These are phyloP conservation scores for Passerculus sandwichensis DNA, from an alignment of 2,797 vertebrate genomes.

Conservation along the genomic window DNA sequence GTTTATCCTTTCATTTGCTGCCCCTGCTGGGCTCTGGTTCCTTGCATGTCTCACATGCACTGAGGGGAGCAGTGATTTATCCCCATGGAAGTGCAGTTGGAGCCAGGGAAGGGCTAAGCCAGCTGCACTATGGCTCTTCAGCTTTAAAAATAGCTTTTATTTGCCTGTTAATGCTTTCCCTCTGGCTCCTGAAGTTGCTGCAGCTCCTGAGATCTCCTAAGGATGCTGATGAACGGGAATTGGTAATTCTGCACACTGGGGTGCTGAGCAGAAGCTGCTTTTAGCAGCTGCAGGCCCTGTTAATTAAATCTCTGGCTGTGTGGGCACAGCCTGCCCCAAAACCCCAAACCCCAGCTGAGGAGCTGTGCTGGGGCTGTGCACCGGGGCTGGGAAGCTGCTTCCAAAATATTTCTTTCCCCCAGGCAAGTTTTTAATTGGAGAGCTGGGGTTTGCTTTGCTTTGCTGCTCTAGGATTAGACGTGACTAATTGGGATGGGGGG, in stretches of 20 bases:
- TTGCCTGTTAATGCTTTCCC: neutral
- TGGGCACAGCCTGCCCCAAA: neutral
- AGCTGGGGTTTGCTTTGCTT: neutral
- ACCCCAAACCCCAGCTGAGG: neutral
- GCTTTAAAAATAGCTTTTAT: neutral
- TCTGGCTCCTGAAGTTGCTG: neutral
- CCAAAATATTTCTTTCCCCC: neutral
- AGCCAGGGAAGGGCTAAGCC: neutral
- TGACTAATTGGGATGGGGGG: neutral
- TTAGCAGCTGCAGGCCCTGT: neutral
- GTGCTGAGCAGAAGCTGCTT: conserved; percentile 16
- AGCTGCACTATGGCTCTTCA: neutral
- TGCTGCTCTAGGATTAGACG: neutral
- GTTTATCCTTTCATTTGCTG: neutral
- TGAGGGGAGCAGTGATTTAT: neutral
- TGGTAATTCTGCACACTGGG: neutral
- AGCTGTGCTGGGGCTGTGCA: neutral
- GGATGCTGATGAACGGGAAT: neutral
- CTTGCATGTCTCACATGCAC: neutral
- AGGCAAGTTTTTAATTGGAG: neutral
- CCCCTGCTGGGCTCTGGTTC: neutral
- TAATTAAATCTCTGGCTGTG: neutral
- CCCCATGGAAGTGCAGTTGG: accelerated
- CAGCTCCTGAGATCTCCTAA: neutral
- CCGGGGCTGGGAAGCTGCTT: neutral